Evolutionary conservation across 2,113 vertebrate species (phyloP), one percentile per base, ranked within the genome.

Genomic region (Promerops cafer): DNA sequence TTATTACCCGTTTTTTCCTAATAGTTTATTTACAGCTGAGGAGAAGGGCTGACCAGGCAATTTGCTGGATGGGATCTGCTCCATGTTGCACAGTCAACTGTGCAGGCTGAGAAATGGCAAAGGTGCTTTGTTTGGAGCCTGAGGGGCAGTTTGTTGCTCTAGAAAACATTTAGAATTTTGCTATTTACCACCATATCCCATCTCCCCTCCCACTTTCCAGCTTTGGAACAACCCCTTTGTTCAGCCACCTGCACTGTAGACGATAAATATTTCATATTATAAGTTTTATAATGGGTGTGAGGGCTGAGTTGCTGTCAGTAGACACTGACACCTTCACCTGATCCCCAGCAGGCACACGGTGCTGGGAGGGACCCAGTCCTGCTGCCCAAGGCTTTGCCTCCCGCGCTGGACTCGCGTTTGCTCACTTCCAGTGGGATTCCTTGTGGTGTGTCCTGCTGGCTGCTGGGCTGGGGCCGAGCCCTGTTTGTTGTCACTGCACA

Each of bases 141-240:
- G 45, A 37, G 26, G 71, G 56, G 53, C 61, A 47, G 19, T 50
- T 91, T 22, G n/a, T 44, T 44, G 53, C 66, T 66, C 79, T 50
- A 33, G 68, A 71, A 92, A 35, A 81, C 53, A 44, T 35, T 31
- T 39, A 8, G 47, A 83, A 85, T 85, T 50, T 94, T 60, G 26
- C 76, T 89, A 4, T 72, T 80, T 72, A 56, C 87, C 74, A 65
- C 68, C 53, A 40, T 42, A 47, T 60, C 70, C 81, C 2, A 2
- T 45, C 39, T 83, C 60, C 50, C 64, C 68, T 83, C 79, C 82
- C 50, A 57, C 57, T 57, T 93, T 49, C 44, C 66, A 68, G 35
- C 92, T 93, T 68, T 54, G 75, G 75, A 91, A 71, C 52, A 87
- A 79, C 39, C 50, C 37, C 42, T 81, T 96, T 93, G 92, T 95